Conservation (phyloP, 35 echinoderm and acorn worm genomes). For the Heliocidaris erythrogramma region DNA sequence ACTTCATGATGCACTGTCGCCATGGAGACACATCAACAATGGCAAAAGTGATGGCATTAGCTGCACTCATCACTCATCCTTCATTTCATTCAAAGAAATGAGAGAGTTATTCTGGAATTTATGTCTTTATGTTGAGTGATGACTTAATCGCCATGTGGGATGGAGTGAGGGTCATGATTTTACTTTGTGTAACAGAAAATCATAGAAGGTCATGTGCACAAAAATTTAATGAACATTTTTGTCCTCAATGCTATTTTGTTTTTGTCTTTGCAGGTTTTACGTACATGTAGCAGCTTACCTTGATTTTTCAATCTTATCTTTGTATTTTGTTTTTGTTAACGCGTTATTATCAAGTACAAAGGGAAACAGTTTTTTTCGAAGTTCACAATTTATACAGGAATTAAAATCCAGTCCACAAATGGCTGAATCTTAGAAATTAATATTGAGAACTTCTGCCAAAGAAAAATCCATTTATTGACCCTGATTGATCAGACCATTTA, state of each 20-base stretch:
- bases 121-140: neutral
- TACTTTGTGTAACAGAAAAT: neutral
- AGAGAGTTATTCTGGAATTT: constrained; percentile 10
- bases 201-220: neutral
- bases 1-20: neutral
- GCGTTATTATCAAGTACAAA: too few species aligned
- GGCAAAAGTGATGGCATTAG: neutral
- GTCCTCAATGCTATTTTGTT: neutral
- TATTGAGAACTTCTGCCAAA: too few species aligned
- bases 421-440: too few species aligned
- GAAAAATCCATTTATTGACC: too few species aligned
- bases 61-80: neutral
- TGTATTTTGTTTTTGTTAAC: neutral
- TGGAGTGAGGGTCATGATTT: neutral
- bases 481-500: too few species aligned
- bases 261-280: neutral
- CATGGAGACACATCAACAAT: neutral
- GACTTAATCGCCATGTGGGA: neutral
- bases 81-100: neutral
- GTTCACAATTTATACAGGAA: too few species aligned
- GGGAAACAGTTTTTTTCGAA: too few species aligned
- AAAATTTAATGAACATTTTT: neutral
- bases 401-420: too few species aligned
- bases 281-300: neutral
- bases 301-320: neutral